These are phyloP conservation scores for Vidua macroura DNA, from an alignment of 2,113 vertebrate genomes.

Conservation along the genomic window DNA sequence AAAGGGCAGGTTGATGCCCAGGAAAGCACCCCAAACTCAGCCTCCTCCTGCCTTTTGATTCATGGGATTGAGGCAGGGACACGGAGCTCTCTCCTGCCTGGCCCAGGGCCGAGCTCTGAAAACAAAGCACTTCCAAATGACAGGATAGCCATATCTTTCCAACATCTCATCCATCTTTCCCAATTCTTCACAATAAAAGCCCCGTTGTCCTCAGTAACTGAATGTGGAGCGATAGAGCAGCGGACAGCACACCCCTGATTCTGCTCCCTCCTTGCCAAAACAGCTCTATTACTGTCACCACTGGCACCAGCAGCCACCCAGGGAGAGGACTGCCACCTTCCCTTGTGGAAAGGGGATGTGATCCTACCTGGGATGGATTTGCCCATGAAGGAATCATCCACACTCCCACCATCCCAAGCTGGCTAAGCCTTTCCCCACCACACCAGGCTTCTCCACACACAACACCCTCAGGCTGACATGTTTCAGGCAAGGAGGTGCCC, in stretches of 20 bases:
- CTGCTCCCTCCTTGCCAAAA: not conserved
- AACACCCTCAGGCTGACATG: accelerated
- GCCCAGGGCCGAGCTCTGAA: not conserved
- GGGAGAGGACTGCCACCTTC: not conserved
- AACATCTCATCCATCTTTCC: not conserved
- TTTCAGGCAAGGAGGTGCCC: not conserved
- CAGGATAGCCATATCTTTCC: not conserved
- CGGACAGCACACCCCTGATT: not conserved
- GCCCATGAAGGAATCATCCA: not conserved
- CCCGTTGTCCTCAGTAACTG: not conserved
- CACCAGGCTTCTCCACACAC: not conserved
- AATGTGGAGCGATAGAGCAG: not conserved
- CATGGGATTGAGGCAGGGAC: not conserved
- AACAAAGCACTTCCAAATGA: not conserved
- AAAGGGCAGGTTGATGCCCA: accelerated
- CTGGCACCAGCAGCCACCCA: not conserved
- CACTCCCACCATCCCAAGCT: accelerated
- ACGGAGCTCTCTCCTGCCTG: not conserved
- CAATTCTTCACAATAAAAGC: not conserved
- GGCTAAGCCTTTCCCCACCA: not conserved
- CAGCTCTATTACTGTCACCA: not conserved
- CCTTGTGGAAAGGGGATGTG: accelerated
- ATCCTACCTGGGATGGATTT: not conserved
- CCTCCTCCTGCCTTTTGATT: not conserved
- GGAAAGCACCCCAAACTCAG: not conserved